These are phyloP conservation scores for Sminthurinus aureus DNA, from an alignment of 2,888 invertebrate genomes.

Conservation along the genomic window DNA sequence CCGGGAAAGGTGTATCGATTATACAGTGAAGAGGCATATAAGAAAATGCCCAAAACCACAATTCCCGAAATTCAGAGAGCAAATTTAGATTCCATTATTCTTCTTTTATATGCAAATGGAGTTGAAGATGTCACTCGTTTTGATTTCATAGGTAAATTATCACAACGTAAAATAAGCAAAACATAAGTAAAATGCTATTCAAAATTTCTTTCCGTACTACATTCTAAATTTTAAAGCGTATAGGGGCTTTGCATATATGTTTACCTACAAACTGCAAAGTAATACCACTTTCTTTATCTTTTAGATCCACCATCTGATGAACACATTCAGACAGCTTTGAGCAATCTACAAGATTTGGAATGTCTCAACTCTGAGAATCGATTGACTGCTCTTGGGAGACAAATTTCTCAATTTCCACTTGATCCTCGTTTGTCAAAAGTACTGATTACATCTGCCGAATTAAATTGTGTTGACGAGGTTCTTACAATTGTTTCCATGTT, in stretches of 20 bases:
- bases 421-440: slow-evolving; percentile 98
- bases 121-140: slow-evolving; percentile 98
- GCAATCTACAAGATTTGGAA: slow-evolving; percentile 93
- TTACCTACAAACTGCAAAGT: too few species aligned
- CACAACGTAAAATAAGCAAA: too few species aligned
- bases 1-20: slow-evolving; percentile 38
- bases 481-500: slow-evolving; percentile 98
- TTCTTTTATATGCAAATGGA: slow-evolving; percentile 66
- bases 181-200: too few species aligned
- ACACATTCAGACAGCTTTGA: too few species aligned
- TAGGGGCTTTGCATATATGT: too few species aligned
- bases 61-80: slow-evolving; percentile 38
- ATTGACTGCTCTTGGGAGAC: slow-evolving; percentile 78
- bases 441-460: slow-evolving; percentile 97
- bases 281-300: too few species aligned
- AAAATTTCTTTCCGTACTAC: too few species aligned
- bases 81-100: slow-evolving; percentile 25
- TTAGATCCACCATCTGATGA: slow-evolving; percentile 70
- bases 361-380: slow-evolving; percentile 94
- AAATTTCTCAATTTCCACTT: slow-evolving; percentile 98
- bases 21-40: slow-evolving; percentile 26
- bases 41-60: slow-evolving; percentile 27
- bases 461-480: slow-evolving; percentile 97
- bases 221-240: too few species aligned
- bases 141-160: slow-evolving; percentile 99